A percentile compares a stretch with the other conserved stretches of the same genome.
phyloP scores from a whole-genome alignment of 2,113 vertebrate genomes.

The Triplophysa rosa region DNA sequence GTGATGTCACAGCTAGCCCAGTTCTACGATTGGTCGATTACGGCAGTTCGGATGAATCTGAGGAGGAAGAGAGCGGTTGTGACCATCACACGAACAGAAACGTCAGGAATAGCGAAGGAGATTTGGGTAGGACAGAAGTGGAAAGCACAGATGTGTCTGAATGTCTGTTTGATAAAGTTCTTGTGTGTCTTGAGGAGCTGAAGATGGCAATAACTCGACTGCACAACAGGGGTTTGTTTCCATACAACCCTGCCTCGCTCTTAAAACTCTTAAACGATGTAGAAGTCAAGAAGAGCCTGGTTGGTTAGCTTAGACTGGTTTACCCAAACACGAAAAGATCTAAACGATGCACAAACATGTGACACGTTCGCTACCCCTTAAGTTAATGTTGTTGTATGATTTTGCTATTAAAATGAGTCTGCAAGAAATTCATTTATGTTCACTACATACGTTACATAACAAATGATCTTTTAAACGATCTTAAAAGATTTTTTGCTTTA shows the following conservation, averaged over 20 bases:
- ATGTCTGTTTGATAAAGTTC: conserved; percentile 53
- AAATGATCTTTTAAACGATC: too few relatives aligned
- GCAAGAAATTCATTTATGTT: too few relatives aligned
- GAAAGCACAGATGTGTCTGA: not conserved
- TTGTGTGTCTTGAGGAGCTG: conserved; percentile 78
- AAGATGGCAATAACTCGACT: conserved; percentile 77
- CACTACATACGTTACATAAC: too few relatives aligned
- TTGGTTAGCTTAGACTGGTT: not conserved
- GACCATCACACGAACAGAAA: conserved; percentile 43
- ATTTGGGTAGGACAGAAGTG: not conserved
- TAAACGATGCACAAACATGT: too few relatives aligned
- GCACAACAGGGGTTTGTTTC: conserved; percentile 84
- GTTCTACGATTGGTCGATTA: conserved; percentile 79
- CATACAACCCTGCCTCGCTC: conserved; percentile 87
- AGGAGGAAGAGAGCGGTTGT: conserved; percentile 48
- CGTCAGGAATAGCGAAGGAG: conserved; percentile 20
- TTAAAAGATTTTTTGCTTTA: too few relatives aligned
- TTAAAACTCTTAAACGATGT: conserved; percentile 78
- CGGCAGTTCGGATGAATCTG: conserved; percentile 85
- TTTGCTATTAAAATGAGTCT: too few relatives aligned
- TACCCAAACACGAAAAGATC: too few relatives aligned
- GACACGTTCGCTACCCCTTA: too few relatives aligned
- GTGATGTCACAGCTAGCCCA: not conserved
- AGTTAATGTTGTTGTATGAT: too few relatives aligned
- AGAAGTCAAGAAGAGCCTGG: conserved; percentile 45